Conservation (phyloP, 2,113 vertebrate species). For the Sinosuthora webbiana region DNA sequence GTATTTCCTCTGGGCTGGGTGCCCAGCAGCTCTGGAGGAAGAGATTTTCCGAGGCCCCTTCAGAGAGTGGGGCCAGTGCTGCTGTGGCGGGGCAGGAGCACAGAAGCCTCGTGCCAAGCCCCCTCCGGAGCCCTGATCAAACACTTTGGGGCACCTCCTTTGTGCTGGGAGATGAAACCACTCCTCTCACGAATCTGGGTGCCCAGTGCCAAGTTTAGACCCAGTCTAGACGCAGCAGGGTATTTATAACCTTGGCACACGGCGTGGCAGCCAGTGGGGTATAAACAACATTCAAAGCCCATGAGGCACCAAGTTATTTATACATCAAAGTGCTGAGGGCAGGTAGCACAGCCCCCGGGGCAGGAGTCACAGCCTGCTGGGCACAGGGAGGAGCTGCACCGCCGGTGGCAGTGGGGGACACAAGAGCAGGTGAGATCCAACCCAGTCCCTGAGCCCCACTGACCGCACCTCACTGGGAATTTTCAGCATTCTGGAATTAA, state of each 20-base stretch:
- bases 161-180: slow-evolving; percentile 14
- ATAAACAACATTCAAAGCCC: slow-evolving; percentile 40
- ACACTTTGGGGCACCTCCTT: not conserved
- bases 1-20: slow-evolving; percentile 60
- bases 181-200: not conserved
- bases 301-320: slow-evolving; percentile 21
- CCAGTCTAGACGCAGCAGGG: slow-evolving; percentile 56
- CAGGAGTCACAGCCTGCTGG: not conserved
- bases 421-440: not conserved
- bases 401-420: accelerated
- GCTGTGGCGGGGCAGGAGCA: not conserved
- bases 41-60: not conserved
- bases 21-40: slow-evolving; percentile 4
- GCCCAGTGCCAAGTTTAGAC: slow-evolving; percentile 39
- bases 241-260: slow-evolving; percentile 63
- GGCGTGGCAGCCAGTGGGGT: slow-evolving; percentile 39
- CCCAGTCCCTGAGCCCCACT: not conserved
- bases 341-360: not conserved
- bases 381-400: not conserved
- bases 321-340: not conserved
- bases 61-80: not conserved
- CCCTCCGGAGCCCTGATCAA: not conserved
- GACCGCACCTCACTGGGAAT: not conserved
- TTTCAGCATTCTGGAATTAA: not conserved
- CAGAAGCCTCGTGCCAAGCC: not conserved